These are phyloP conservation scores for Eumeta japonica DNA, from an alignment of 1,140 invertebrate genomes.

Conservation along the genomic window DNA sequence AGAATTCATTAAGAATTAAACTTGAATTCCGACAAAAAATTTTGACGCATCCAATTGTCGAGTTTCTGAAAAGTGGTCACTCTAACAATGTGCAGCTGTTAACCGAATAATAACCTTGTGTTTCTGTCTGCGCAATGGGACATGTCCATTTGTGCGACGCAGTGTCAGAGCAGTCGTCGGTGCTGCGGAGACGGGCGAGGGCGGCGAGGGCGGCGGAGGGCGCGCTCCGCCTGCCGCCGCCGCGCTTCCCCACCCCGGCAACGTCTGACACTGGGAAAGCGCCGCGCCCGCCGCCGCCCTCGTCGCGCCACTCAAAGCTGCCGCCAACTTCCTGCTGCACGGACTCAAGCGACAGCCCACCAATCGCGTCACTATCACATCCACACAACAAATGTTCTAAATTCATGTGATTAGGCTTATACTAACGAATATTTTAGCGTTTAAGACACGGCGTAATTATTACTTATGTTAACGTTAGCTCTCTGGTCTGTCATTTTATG, in stretches of 20 bases:
- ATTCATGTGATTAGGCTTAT: slow-evolving; percentile 53
- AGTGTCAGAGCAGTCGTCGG: slow-evolving; percentile 56
- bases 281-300: slow-evolving; percentile 47
- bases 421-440: slow-evolving; percentile 41
- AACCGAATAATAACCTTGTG: too few relatives aligned
- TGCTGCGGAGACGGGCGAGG: slow-evolving; percentile 25
- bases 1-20: too few relatives aligned
- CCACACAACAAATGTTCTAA: slow-evolving; percentile 56
- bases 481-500: slow-evolving; percentile 53
- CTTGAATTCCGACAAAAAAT: too few relatives aligned
- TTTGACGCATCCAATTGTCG: too few relatives aligned
- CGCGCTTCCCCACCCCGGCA: slow-evolving; percentile 66
- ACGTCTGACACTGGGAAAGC: slow-evolving; percentile 69
- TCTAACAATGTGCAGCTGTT: too few relatives aligned
- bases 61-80: too few relatives aligned
- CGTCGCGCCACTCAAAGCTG: slow-evolving; percentile 58
- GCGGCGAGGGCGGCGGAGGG: slow-evolving; percentile 45
- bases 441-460: slow-evolving; percentile 54
- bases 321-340: slow-evolving; percentile 58
- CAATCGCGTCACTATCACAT: slow-evolving; percentile 40
- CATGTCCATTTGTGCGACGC: too few relatives aligned
- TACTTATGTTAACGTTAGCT: slow-evolving; percentile 38
- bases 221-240: slow-evolving; percentile 68
- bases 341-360: slow-evolving; percentile 48
- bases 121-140: too few relatives aligned